Evolutionary conservation across 2,113 vertebrate species (phyloP), one percentile per base, ranked within the genome.

Genomic region (Pangasianodon hypophthalmus): DNA sequence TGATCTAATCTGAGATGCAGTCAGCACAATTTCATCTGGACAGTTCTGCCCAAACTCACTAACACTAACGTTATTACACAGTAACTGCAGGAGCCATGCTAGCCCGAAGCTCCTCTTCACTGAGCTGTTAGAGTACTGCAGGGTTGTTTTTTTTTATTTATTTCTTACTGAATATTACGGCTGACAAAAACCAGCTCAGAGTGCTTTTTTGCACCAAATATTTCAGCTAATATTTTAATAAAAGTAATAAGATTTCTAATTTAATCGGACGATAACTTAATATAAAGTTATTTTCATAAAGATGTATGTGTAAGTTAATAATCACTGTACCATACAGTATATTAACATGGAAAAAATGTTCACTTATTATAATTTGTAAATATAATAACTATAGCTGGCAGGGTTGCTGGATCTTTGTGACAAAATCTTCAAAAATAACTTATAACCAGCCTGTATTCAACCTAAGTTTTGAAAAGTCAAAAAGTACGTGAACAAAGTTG

Each of bases 1-100:
- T 88, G 56, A 88, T 88, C 87, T 81, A 81, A 88, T 88, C 77
- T 82, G 46, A 54, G 87, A 88, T 67, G 58, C 77, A 81, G 77
- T 88, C 87, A 88, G 87, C 56, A 54, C 75, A 81, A 81, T 88
- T 81, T 81, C 79, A 52, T 81, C 77, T 69, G 46, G 75, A 88
- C 77, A 82, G 46, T 88, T 64, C 77, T 60, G 29, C 77, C 58
- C 56, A 82, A 88, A 82, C 75, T 81, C 56, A 67, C 58, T 82
- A 82, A 64, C 77, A 9, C 75, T 88, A 88, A 88, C 29, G 8
- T 62, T 52, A 54, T 88, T 88, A 81, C 37, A 52, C 41, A 75
- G 86, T 75, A 58, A 77, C 48, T 75, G 67, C 86, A 87, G 86
- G 86, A 87, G 71, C 67, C 69, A 46, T 46, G 67, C 69, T 87